Percentiles rank a stretch among this genome's conserved stretches.
phyloP scores from a whole-genome alignment of 1,140 invertebrate species.

The Arion vulgaris region DNA sequence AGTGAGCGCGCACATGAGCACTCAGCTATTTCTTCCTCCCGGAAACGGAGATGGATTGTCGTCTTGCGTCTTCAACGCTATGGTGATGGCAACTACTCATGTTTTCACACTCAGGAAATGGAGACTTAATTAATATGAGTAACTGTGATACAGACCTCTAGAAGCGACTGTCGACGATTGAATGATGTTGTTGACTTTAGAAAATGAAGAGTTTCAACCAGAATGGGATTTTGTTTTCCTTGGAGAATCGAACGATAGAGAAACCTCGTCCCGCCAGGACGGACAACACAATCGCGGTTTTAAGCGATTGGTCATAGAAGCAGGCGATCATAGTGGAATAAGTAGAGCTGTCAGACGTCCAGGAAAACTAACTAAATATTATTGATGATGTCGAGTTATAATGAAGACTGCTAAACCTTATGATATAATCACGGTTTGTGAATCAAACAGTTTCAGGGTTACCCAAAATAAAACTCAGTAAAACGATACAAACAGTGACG shows the following conservation, averaged over 20 bases:
- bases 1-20: constrained; percentile 9
- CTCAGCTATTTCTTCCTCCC: background rate
- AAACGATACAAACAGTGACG: too few relatives aligned
- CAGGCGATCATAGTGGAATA: too few relatives aligned
- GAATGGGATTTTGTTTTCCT: constrained; percentile 18
- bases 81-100: background rate
- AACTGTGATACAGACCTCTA: constrained; percentile 4
- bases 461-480: too few relatives aligned
- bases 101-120: constrained; percentile 27
- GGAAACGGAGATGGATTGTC: constrained; percentile 24
- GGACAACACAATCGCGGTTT: too few relatives aligned
- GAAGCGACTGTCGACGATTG: background rate
- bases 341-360: too few relatives aligned
- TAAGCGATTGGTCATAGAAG: too few relatives aligned
- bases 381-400: too few relatives aligned
- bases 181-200: constrained; percentile 12
- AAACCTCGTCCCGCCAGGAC: background rate
- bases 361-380: too few relatives aligned
- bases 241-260: constrained; percentile 6
- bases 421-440: too few relatives aligned
- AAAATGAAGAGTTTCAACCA: constrained; percentile 11
- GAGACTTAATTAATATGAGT: constrained; percentile 27
- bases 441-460: too few relatives aligned
- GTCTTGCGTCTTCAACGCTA: background rate
- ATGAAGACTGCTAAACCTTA: too few relatives aligned